These are phyloP conservation scores for Distichodus sexfasciatus DNA, from an alignment of 2,797 vertebrate genomes.

Conservation along the genomic window DNA sequence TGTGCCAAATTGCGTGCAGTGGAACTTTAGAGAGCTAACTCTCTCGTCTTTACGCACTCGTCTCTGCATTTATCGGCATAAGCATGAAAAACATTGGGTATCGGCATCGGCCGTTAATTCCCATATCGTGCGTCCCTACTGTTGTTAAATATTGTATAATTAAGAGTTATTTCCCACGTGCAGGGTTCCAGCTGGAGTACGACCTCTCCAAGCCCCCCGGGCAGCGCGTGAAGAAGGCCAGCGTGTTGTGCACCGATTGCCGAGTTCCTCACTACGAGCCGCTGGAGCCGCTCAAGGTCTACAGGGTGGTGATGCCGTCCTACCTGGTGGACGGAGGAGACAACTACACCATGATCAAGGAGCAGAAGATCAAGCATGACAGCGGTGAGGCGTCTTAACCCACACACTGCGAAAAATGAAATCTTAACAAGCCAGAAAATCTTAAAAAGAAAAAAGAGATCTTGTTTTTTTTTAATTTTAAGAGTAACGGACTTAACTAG, in stretches of 20 bases:
- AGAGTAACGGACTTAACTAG: too few relatives aligned
- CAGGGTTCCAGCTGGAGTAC: conserved; percentile 83
- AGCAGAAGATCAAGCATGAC: conserved; percentile 77
- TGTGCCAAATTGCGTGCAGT: too few relatives aligned
- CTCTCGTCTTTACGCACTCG: too few relatives aligned
- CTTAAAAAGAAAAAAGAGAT: too few relatives aligned
- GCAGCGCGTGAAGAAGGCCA: conserved; percentile 70
- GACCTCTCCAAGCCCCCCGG: conserved; percentile 72
- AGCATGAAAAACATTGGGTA: too few relatives aligned
- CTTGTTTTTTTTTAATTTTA: too few relatives aligned
- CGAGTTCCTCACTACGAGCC: conserved; percentile 80
- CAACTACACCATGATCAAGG: conserved; percentile 78
- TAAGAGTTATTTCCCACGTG: not conserved
- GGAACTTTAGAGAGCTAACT: too few relatives aligned
- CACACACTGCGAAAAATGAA: not conserved
- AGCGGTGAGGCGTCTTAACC: conserved; percentile 77
- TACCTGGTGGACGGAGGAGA: conserved; percentile 85
- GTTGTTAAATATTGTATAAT: not conserved
- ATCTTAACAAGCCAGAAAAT: not conserved
- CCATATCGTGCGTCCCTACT: too few relatives aligned
- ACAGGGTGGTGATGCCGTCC: conserved; percentile 79
- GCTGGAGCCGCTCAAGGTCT: conserved; percentile 67
- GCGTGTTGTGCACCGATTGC: conserved; percentile 82
- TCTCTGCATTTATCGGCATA: too few relatives aligned
- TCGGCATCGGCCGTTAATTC: too few relatives aligned